These are phyloP conservation scores for Sinocyclocheilus anophthalmus DNA, from an alignment of 2,113 vertebrate species.

Conservation along the genomic window DNA sequence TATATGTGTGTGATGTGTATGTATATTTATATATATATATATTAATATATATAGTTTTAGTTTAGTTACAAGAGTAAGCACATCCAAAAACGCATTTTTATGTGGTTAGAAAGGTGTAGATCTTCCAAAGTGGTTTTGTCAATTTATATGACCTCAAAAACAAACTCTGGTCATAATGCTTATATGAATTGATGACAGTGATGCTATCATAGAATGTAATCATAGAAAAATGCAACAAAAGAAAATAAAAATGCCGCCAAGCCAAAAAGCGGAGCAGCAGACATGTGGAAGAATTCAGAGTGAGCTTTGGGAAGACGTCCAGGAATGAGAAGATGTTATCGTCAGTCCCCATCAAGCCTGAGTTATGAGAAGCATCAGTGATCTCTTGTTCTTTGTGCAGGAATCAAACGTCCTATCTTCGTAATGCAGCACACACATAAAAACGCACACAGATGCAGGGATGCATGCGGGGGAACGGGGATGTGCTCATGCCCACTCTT, in stretches of 20 bases:
- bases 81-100: not conserved
- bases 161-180: constrained; percentile 5
- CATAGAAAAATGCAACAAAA: constrained; percentile 23
- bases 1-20: too few relatives aligned
- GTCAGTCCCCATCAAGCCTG: constrained; percentile 60
- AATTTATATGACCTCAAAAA: not conserved
- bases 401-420: constrained; percentile 69
- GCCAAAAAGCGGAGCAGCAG: not conserved
- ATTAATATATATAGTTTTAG: too few relatives aligned
- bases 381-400: constrained; percentile 64
- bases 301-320: constrained; percentile 49
- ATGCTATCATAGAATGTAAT: constrained; percentile 1
- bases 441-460: constrained; percentile 48
- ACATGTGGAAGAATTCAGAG: constrained; percentile 49
- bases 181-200: constrained; percentile 10
- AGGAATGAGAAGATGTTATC: constrained; percentile 59
- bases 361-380: constrained; percentile 68
- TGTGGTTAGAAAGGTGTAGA: not conserved
- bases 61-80: not conserved
- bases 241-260: not conserved
- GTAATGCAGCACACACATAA: constrained; percentile 47
- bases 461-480: constrained; percentile 64
- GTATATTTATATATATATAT: too few relatives aligned
- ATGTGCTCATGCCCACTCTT: constrained; percentile 61
- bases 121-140: not conserved